Conservation (phyloP, 2,888 invertebrate genomes). For the Polymixis lichenea region DNA sequence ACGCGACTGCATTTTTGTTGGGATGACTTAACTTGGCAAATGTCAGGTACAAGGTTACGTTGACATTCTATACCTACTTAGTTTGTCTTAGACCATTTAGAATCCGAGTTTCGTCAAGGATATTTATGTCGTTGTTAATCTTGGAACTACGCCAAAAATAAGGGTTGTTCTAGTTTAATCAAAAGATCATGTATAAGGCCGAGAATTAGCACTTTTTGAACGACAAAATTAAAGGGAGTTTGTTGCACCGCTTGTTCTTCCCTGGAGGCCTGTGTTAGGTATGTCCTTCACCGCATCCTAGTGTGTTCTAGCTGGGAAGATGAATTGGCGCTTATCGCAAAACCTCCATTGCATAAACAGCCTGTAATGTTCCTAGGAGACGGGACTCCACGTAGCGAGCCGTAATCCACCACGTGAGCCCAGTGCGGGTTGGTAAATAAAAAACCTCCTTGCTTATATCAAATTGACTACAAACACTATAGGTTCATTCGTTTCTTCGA, state of each 20-base stretch:
- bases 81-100: constrained; percentile 15
- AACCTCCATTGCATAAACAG: no score
- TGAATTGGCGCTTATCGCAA: neutral
- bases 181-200: neutral
- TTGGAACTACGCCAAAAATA: no score
- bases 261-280: no score
- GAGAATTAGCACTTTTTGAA: neutral
- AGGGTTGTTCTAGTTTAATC: neutral
- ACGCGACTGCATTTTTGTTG: constrained; percentile 40
- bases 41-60: constrained; percentile 60
- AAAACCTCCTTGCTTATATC: neutral
- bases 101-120: neutral
- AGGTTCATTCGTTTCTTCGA: neutral
- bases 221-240: neutral
- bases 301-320: no score
- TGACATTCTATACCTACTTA: constrained; percentile 35
- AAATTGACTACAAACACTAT: neutral
- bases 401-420: no score
- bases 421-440: no score
- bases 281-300: no score
- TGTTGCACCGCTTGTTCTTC: no score
- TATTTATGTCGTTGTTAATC: neutral
- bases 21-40: constrained; percentile 54
- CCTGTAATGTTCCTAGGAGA: no score
- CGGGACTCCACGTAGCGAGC: no score